Evolutionary conservation across 1,140 invertebrate genomes (phyloP).

Genomic region (Eurosta solidaginis): DNA sequence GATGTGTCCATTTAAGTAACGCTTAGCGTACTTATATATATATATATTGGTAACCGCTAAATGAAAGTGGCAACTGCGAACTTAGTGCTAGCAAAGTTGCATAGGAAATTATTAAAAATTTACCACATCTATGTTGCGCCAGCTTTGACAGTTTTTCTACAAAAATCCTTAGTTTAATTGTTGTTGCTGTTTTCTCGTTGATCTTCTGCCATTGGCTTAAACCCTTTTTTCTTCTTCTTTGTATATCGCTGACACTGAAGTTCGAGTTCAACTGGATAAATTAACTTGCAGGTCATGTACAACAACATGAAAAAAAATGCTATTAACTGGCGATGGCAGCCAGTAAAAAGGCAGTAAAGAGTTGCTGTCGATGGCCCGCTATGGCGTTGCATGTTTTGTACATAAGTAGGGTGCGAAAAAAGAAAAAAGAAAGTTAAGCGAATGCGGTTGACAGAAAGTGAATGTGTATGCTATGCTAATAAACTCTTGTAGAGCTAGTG

Average conservation of each 20-base stretch:
- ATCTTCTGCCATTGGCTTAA: background rate
- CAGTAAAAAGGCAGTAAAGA: background rate
- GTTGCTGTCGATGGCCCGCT: too few relatives aligned
- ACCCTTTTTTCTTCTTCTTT: background rate
- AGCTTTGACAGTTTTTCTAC: background rate
- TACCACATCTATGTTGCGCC: background rate
- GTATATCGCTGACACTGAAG: background rate
- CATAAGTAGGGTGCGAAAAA: too few relatives aligned
- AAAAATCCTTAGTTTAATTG: background rate
- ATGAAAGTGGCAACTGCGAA: background rate
- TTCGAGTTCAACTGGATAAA: conserved; percentile 11
- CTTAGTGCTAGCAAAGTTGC: too few relatives aligned
- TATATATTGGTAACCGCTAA: too few relatives aligned
- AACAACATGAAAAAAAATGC: background rate
- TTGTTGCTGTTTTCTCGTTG: background rate
- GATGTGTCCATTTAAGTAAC: too few relatives aligned
- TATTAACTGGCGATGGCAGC: background rate
- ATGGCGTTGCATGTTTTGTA: too few relatives aligned
- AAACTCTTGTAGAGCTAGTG: too few relatives aligned
- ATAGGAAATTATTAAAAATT: conserved; percentile 25
- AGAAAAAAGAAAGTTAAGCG: background rate
- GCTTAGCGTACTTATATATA: too few relatives aligned
- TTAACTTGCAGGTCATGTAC: conserved; percentile 9
- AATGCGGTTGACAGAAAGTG: background rate
- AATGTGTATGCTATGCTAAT: background rate